Evolutionary conservation across 2,113 vertebrate genomes (phyloP).

Genomic region (Malurus alboscapulatus): DNA sequence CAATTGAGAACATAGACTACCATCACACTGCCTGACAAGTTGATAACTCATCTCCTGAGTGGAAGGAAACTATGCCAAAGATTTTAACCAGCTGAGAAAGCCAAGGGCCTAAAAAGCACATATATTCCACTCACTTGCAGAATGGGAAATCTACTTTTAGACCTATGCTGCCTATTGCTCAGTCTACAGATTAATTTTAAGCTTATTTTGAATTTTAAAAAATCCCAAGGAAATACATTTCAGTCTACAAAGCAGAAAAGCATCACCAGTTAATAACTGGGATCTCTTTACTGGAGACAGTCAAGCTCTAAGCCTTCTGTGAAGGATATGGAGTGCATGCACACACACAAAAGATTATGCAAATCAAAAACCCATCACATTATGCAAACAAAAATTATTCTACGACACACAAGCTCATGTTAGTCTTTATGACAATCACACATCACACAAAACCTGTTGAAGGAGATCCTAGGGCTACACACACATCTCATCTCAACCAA

Average conservation of each 20-base stretch:
- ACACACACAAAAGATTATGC: not conserved
- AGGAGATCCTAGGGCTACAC: not conserved
- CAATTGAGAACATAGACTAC: not conserved
- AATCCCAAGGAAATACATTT: not conserved
- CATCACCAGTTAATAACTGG: conserved; percentile 9
- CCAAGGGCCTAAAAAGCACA: not conserved
- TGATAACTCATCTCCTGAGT: not conserved
- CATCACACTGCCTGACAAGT: not conserved
- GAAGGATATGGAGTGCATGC: not conserved
- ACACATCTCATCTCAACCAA: not conserved
- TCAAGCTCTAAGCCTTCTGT: not conserved
- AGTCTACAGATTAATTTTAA: conserved; percentile 1
- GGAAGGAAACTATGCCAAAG: not conserved
- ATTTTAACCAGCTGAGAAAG: not conserved
- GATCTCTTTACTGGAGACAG: not conserved
- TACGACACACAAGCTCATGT: not conserved
- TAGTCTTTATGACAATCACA: not conserved
- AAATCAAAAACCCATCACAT: not conserved
- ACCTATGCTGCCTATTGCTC: not conserved
- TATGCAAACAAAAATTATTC: conserved; percentile 13
- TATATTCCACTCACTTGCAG: not conserved
- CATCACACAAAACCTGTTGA: not conserved
- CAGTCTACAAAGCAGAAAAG: conserved; percentile 3
- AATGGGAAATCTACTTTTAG: not conserved
- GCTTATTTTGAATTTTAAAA: not conserved